phyloP scores from a whole-genome alignment of 2,888 invertebrate genomes.

The Agrotis exclamationis region DNA sequence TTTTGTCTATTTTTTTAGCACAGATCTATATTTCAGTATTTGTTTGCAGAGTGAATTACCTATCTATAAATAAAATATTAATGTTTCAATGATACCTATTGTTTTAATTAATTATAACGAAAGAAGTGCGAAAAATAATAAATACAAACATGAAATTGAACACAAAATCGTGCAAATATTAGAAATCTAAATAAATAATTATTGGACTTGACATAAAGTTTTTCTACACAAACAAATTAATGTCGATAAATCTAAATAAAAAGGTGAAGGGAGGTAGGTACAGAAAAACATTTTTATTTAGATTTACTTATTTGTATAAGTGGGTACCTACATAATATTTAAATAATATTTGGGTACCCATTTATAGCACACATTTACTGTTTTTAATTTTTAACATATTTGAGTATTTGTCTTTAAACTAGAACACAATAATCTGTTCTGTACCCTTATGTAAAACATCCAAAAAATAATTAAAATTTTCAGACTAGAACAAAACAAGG shows the following conservation, averaged over 20 bases:
- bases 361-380: background rate
- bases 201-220: background rate
- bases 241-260: background rate
- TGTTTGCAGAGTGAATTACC: constrained; percentile 48
- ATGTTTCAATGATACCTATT: constrained; percentile 22
- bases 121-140: constrained; percentile 6
- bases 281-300: too few relatives aligned
- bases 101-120: constrained; percentile 31
- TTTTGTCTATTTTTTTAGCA: constrained; percentile 44
- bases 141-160: constrained; percentile 16
- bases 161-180: constrained; percentile 41
- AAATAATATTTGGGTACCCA: background rate
- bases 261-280: too few relatives aligned
- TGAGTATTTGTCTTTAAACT: constrained; percentile 1
- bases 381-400: background rate
- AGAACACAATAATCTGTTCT: background rate
- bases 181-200: constrained; percentile 7
- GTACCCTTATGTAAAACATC: constrained; percentile 25
- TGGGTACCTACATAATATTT: too few relatives aligned
- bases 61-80: constrained; percentile 50
- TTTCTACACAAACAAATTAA: background rate
- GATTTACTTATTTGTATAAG: too few relatives aligned
- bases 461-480: constrained; percentile 18
- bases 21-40: constrained; percentile 55
- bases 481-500: constrained; percentile 37